Base-by-base conservation (phyloP, 2,888 invertebrate genomes). In the Dioctria rufipes region DNA sequence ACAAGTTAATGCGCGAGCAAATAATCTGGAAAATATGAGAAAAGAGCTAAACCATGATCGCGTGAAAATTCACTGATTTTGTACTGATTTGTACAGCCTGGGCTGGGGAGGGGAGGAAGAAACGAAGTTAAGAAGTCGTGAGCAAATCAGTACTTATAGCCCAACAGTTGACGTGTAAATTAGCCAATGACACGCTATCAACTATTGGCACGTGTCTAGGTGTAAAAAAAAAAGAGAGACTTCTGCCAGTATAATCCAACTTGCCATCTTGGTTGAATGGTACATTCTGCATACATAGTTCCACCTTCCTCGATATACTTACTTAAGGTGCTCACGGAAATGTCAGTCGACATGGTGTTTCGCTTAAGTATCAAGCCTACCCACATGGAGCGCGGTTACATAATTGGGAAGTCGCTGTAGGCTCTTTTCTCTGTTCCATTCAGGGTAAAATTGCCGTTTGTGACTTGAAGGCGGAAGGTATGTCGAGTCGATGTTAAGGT, bases 261-360 rank as follows among this genome's bases (percentile, higher is more conserved):
- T 42, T 11, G 46, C 40, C 58, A 39, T 37, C 6, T 42, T 43
- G 13, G 5, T 43, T 42, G 40, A 66, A 43, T 66, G 51, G n/a
- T 49, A 75, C 43, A 5, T 61, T 11, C 37, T 43, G 2, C 25
- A 25, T 25, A 25, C 25, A 25, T 25, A 43, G 37, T 42, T 61
- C 60, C 39, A 51, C 5, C 71, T 71, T 71, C 71, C 39, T n/a
- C 43, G 43, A 75, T 42, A 25, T 42, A 60, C 25, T 13, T 46
- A 46, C 46, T 51, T 75, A 42, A 43, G 75, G 75, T 60, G 61
- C 42, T 75, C 75, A 60, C 75, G 60, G 60, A 54, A 71, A 54
- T 71, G 37, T 51, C 39, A 54, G 37, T 25, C 25, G 25, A 25
- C 25, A 25, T 37, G 8, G 39, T 9, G 65, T 13, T 40, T 54